A percentile compares a stretch with the other conserved stretches of the same genome.
These are phyloP conservation scores for Heliconius hermathena DNA, from an alignment of 1,140 invertebrate species.

Conservation along the genomic window DNA sequence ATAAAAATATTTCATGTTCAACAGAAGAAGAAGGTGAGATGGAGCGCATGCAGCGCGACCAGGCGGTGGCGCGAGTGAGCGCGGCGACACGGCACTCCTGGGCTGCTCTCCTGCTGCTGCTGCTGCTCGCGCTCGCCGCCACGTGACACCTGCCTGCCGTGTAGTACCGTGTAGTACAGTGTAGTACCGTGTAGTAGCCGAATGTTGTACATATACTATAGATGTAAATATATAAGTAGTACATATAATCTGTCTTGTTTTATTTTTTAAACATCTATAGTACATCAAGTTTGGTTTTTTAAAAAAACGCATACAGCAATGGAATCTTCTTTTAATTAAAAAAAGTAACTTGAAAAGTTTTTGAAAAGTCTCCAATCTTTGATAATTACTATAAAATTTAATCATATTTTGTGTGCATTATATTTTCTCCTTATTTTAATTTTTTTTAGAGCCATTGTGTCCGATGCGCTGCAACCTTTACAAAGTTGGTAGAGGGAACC, in stretches of 20 bases:
- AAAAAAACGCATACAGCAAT: background rate
- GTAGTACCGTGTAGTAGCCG: constrained; percentile 1
- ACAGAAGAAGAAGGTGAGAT: constrained; percentile 31
- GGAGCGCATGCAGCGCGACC: constrained; percentile 66
- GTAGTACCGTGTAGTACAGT: background rate
- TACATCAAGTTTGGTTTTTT: no score
- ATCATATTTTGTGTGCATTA: no score
- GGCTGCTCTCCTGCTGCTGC: constrained; percentile 14
- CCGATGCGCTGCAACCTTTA: no score
- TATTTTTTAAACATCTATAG: background rate
- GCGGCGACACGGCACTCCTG: background rate
- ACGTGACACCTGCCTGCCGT: constrained; percentile 18
- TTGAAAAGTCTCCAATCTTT: no score
- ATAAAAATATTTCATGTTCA: background rate
- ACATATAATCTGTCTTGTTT: constrained; percentile 5
- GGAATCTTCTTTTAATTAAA: no score
- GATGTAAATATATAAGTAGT: constrained; percentile 42
- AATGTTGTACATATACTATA: constrained; percentile 41
- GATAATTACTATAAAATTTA: no score
- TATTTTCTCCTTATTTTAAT: background rate
- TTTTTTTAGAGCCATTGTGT: no score
- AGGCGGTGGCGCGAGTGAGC: constrained; percentile 44
- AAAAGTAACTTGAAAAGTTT: no score
- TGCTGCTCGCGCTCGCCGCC: background rate
- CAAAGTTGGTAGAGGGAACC: no score